These are phyloP conservation scores for Idaea dimidiata DNA, from an alignment of 2,888 invertebrate genomes.

Conservation along the genomic window DNA sequence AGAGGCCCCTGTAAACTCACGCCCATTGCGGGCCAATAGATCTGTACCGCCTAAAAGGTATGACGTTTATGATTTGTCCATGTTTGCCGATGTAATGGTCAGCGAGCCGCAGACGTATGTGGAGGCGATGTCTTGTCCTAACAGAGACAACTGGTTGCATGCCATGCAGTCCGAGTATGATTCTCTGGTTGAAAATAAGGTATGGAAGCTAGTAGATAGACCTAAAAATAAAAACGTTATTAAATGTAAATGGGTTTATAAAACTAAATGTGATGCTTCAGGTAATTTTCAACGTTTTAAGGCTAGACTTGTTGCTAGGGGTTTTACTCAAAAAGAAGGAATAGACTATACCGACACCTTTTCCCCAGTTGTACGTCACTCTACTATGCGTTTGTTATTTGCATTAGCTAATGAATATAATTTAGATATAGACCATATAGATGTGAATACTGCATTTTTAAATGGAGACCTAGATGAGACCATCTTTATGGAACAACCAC, in stretches of 20 bases:
- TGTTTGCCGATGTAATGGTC: too few species aligned
- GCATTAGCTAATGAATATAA: conserved; percentile 10
- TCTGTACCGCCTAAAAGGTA: too few species aligned
- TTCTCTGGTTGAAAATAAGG: neutral
- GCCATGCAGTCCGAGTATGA: conserved; percentile 4
- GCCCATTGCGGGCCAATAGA: too few species aligned
- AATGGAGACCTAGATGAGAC: conserved; percentile 15
- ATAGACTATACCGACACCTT: conserved; percentile 11
- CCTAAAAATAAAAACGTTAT: neutral
- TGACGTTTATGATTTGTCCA: too few species aligned
- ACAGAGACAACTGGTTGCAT: neutral
- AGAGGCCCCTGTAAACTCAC: too few species aligned
- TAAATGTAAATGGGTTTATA: conserved; percentile 5
- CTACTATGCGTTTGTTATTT: conserved; percentile 17
- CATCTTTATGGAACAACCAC: conserved; percentile 17
- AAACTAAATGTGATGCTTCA: neutral
- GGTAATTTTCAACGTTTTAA: neutral
- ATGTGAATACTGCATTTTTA: conserved; percentile 17
- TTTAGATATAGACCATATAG: conserved; percentile 17
- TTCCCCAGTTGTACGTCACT: conserved; percentile 17
- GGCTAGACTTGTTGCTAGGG: conserved; percentile 7
- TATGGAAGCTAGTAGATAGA: neutral
- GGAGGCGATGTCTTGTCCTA: neutral
- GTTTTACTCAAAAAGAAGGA: conserved; percentile 8
- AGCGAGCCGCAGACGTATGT: too few species aligned